Evolutionary conservation across 2,888 invertebrate species (phyloP).

Genomic region (Drosophila mettleri): DNA sequence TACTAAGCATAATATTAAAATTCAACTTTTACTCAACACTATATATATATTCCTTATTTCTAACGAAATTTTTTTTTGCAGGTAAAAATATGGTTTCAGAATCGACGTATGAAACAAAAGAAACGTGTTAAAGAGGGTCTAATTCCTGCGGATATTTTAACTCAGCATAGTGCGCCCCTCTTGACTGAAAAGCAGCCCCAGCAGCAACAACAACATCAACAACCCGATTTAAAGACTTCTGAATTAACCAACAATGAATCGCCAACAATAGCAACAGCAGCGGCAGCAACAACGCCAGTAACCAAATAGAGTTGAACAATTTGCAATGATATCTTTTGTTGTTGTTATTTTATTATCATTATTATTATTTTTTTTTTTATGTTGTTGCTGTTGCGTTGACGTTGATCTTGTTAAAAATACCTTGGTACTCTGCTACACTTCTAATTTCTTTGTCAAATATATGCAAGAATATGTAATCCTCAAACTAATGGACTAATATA

Average conservation of each 20-base stretch:
- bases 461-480: neutral
- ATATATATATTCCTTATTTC: neutral
- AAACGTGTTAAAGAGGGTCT: conserved; percentile 97
- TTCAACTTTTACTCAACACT: too few relatives aligned
- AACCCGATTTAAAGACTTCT: conserved; percentile 52
- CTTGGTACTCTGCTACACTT: neutral
- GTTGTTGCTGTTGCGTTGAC: conserved; percentile 29
- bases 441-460: too few relatives aligned
- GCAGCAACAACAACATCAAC: conserved; percentile 53
- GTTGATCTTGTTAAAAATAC: conserved; percentile 4
- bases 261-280: conserved; percentile 41
- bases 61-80: conserved; percentile 48
- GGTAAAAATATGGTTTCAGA: conserved; percentile 99
- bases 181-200: conserved; percentile 58
- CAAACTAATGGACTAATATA: neutral
- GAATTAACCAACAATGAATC: conserved; percentile 60
- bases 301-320: conserved; percentile 66
- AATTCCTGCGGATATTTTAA: conserved; percentile 87
- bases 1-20: too few relatives aligned
- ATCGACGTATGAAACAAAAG: conserved; percentile 99
- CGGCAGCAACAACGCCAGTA: conserved; percentile 6
- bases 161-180: conserved; percentile 60
- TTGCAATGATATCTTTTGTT: conserved; percentile 24
- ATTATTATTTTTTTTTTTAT: too few relatives aligned
- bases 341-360: too few relatives aligned